These are phyloP conservation scores for Sesia apiformis DNA, from an alignment of 2,888 invertebrate genomes.

Conservation along the genomic window DNA sequence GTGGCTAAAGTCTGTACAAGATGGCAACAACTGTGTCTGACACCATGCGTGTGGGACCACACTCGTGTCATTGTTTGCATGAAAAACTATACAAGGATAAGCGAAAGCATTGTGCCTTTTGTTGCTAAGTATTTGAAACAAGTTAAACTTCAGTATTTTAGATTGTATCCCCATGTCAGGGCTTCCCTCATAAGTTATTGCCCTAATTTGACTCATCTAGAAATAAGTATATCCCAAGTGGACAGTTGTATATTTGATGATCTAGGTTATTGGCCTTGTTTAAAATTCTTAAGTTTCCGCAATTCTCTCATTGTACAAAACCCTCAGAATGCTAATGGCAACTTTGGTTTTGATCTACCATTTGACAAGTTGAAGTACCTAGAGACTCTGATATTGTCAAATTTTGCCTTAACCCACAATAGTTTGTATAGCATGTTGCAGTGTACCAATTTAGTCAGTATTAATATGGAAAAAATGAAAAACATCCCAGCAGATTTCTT, in stretches of 20 bases:
- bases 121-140: conserved; percentile 68
- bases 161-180: conserved; percentile 68
- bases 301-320: conserved; percentile 67
- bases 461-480: conserved; percentile 72
- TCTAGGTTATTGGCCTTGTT: conserved; percentile 62
- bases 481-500: conserved; percentile 67
- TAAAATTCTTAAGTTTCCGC: conserved; percentile 67
- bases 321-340: conserved; percentile 59
- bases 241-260: conserved; percentile 71
- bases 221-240: conserved; percentile 72
- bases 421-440: conserved; percentile 66
- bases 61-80: conserved; percentile 68
- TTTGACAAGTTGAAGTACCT: conserved; percentile 61
- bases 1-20: conserved; percentile 64
- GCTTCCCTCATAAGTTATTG: conserved; percentile 64
- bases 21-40: conserved; percentile 66
- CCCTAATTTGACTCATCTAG: conserved; percentile 68
- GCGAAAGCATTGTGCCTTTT: conserved; percentile 68
- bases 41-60: conserved; percentile 69
- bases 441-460: conserved; percentile 61
- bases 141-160: conserved; percentile 72
- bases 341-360: conserved; percentile 65
- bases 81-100: conserved; percentile 68
- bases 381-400: conserved; percentile 61
- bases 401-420: conserved; percentile 62